Evolutionary conservation across 2,888 invertebrate species (phyloP), one percentile per base, ranked within the genome.

Genomic region (Ceraclea dissimilis): DNA sequence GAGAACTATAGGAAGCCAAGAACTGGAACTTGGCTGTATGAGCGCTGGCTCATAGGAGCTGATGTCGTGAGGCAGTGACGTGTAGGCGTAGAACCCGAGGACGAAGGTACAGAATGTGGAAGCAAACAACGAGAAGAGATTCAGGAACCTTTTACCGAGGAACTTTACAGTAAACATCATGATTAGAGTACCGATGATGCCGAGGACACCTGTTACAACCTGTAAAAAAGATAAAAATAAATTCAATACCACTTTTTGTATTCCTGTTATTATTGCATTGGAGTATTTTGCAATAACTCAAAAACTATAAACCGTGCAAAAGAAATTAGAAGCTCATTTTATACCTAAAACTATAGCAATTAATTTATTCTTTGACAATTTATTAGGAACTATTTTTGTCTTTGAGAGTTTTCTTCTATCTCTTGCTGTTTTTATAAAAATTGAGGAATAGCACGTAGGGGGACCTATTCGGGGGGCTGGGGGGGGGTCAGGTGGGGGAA

Each of bases 1-100:
- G 49, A 75, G 64, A 1, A 70, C 63, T 49, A 77, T 65, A 0
- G 79, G 76, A 2, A 71, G 59, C 52, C 72, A 66, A 55, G 74
- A 75, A n/a, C 63, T 1, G 52, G 39, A 52, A 56, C 33, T 59
- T 57, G 11, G 22, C 1, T n/a, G 46, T 39, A 55, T 26, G 8
- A 43, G 56, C 4, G 54, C 49, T 26, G 57, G 63, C 0, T 76
- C 68, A 54, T 77, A 79, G 0, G 79, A 78, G 63, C 72, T 77
- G 2, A 75, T 75, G 0, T 69, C 65, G 1, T 68, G 63, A 26
- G 68, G 67, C 13, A 79, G 64, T 39, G 69, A 62, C 1, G 57
- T 64, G 56, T 66, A 70, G 0, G 77, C 75, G 63, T 79, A 81
- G 2, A 70, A 60, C 44, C 77, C 78, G 20, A 81, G 67, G 0